Evolutionary conservation across 1,140 invertebrate genomes (phyloP), one percentile per base, ranked within the genome.

Genomic region (Varroa destructor): DNA sequence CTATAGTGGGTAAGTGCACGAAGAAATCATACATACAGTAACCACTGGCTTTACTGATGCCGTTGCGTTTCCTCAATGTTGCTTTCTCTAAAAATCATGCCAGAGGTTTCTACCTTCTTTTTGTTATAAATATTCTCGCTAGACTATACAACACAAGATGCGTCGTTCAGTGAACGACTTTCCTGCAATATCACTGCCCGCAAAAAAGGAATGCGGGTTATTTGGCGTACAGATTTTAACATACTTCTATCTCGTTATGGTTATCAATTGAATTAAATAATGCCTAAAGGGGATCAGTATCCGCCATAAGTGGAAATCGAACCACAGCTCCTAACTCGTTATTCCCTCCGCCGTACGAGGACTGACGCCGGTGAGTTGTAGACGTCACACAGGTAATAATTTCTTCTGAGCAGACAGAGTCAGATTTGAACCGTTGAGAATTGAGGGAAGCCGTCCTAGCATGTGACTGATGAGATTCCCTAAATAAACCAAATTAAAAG

Each of bases 271-370:
- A 40, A 67, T 40, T 12, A 12, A 25, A 40, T 43, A 67, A 40
- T 12, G 40, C 37, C 61, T 37, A 67, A 67, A 67, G 61, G 36
- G 61, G 61, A 12, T 67, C 61, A 14, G 61, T 67, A 37, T 67
- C 14, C 12, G 61, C 61, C 61, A 67, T 67, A 43, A 67, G 61
- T 40, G 61, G 61, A 40, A 67, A 67, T 46, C 46, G 40, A 46
- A 67, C 61, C 8, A 67, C 61, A 51, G 46, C 46, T 51, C 46
- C 46, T 51, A 51, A 51, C 4, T 51, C 46, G 46, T 51, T 51
- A 37, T 40, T 67, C 61, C 40, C 40, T 1, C 61, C 61, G 36
- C 61, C 61, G 8, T 67, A 67, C 37, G 61, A 67, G 1, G 61
- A 67, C 37, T 67, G 61, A 67, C 61, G 61, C 1, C 61, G 61